Evolutionary conservation across 2,888 invertebrate genomes (phyloP).

Genomic region (Lampropteryx suffumata): DNA sequence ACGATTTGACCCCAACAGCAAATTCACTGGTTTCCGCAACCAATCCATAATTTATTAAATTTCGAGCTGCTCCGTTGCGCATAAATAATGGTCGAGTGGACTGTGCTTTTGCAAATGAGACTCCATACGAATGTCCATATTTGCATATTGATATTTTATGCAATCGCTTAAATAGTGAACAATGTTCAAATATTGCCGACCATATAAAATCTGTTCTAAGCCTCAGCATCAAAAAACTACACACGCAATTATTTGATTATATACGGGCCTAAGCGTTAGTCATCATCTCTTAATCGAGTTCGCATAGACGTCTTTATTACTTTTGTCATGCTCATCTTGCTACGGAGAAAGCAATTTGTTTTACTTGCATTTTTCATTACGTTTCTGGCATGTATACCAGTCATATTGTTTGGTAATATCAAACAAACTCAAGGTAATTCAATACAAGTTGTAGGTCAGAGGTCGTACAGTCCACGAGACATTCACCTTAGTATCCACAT

Average conservation of each 20-base stretch:
- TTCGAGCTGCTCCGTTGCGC: slow-evolving; percentile 18
- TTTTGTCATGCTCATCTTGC: background rate
- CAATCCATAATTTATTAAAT: background rate
- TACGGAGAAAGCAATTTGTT: slow-evolving; percentile 4
- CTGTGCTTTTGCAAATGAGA: slow-evolving; percentile 14
- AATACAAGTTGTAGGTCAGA: slow-evolving; percentile 4
- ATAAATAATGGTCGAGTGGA: slow-evolving; percentile 10
- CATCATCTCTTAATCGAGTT: background rate
- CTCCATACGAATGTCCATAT: slow-evolving; percentile 7
- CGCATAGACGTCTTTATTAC: slow-evolving; percentile 4
- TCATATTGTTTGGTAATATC: background rate
- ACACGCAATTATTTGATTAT: too few relatives aligned
- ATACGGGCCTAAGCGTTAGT: too few relatives aligned
- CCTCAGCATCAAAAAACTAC: too few relatives aligned
- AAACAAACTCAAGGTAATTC: slow-evolving; percentile 2
- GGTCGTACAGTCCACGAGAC: slow-evolving; percentile 7
- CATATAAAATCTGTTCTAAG: too few relatives aligned
- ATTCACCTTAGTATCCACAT: slow-evolving; percentile 17
- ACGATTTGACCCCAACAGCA: slow-evolving; percentile 10
- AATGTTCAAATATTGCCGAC: slow-evolving; percentile 3
- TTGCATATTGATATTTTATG: slow-evolving; percentile 11
- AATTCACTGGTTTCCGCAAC: slow-evolving; percentile 4
- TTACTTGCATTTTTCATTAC: slow-evolving; percentile 9
- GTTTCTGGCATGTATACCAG: background rate
- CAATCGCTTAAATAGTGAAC: slow-evolving; percentile 7